phyloP scores from a whole-genome alignment of 2,797 vertebrate species.

The Pseudomugil gertrudae region DNA sequence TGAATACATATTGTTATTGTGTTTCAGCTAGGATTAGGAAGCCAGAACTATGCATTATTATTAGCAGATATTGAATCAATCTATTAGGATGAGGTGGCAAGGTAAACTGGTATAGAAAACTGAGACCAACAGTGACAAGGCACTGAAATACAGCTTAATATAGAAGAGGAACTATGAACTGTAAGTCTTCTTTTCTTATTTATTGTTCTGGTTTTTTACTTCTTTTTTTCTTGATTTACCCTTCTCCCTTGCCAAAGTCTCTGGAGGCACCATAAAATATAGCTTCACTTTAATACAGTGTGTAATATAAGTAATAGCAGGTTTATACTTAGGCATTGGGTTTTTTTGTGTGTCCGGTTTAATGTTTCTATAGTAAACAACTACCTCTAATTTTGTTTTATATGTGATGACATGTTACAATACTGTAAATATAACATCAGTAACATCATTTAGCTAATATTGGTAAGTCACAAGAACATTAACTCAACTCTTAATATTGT shows the following conservation, averaged over 20 bases:
- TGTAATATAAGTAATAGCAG: neutral
- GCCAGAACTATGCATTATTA: neutral
- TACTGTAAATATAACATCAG: neutral
- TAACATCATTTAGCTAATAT: neutral
- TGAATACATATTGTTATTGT: no score
- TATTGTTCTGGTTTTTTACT: neutral
- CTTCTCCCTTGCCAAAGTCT: neutral
- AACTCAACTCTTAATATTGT: neutral
- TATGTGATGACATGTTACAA: neutral
- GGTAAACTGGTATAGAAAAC: neutral
- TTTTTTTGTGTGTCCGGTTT: neutral
- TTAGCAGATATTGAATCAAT: neutral
- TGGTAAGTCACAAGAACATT: neutral
- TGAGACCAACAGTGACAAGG: neutral
- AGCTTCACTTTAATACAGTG: neutral
- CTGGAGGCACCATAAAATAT: neutral
- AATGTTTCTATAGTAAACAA: neutral
- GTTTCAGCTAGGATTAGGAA: neutral
- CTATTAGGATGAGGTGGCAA: neutral
- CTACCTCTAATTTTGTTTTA: neutral
- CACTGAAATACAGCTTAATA: neutral
- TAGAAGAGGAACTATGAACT: neutral
- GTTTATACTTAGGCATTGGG: neutral
- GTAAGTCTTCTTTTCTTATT: neutral
- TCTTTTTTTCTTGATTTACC: neutral